Evolutionary conservation across 2,797 vertebrate genomes (phyloP), one percentile per base, ranked within the genome.

Genomic region (Mionectes olivaceus): DNA sequence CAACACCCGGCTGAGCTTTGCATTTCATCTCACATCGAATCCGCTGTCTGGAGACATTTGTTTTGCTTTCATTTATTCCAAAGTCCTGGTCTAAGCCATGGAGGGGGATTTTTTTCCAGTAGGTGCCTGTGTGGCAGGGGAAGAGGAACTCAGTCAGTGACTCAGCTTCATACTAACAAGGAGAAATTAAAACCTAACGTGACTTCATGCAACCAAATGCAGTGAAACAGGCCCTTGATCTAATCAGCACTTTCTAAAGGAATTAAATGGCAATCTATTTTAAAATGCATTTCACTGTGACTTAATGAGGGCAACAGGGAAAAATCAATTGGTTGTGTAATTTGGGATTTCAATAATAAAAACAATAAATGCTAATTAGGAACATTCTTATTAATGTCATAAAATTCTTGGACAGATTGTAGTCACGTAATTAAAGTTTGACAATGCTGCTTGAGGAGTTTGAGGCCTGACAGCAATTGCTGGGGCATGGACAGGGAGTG

Each of bases 251-350:
- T 95, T 96, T 95, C 90, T 94, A 91, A 93, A 95, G 87, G 89
- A 95, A 95, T 97, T 97, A 96, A 97, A 96, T 94, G 93, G 76
- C 92, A 96, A 95, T 96, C 96, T 95, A 95, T 94, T 97, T 94
- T 92, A 89, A 95, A 95, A 95, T 95, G 90, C 92, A 83, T 95
- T 95, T 96, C 79, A 80, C 84, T 95, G 82, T 0, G 0, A 80
- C 89, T 95, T 96, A 95, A 97, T 95, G 94, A 96, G 92, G 84
- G 89, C 91, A 96, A 91, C 4, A 43, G 90, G 89, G 92, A 87
- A 95, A 97, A 97, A 96, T 95, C 94, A 97, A 96, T 95, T 95
- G 95, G 95, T 95, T 16, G 71, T 93, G 92, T 95, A 96, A 95
- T 95, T 89, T 83, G 55, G 84, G 95, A 87, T 96, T 95, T 97